A percentile compares a stretch with the other conserved stretches of the same genome.
Conservation (phyloP, 1,140 invertebrate species). For the Phymastichus coffea region DNA sequence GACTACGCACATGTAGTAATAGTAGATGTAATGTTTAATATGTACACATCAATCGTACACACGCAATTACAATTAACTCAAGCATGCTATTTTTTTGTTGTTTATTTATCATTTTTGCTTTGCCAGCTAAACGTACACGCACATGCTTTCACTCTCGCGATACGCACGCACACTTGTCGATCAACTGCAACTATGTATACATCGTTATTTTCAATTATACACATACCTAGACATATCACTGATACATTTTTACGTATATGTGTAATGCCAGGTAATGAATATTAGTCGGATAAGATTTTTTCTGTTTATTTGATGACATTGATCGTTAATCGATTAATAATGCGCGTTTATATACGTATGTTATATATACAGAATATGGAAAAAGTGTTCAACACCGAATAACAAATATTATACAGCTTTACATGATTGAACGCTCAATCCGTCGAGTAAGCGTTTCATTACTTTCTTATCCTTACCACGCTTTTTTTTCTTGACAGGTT, state of each 20-base stretch:
- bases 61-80: conserved; percentile 17
- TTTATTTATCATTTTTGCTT: conserved; percentile 17
- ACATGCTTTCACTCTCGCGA: too few relatives aligned
- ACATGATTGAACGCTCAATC: conserved; percentile 16
- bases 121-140: too few relatives aligned
- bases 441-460: conserved; percentile 12
- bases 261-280: conserved; percentile 22
- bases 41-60: conserved; percentile 22
- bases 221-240: conserved; percentile 21
- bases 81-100: conserved; percentile 16
- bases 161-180: conserved; percentile 13
- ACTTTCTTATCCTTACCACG: not conserved
- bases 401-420: conserved; percentile 31
- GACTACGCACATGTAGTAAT: conserved; percentile 20
- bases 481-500: not conserved
- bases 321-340: conserved; percentile 20
- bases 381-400: conserved; percentile 29
- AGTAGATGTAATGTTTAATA: conserved; percentile 10
- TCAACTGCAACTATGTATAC: conserved; percentile 19
- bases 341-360: conserved; percentile 24
- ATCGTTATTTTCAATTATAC: conserved; percentile 22
- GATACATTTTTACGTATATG: conserved; percentile 25
- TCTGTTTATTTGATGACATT: conserved; percentile 21
- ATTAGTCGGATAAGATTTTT: conserved; percentile 13
- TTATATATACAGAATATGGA: conserved; percentile 19